Evolutionary conservation across 1,140 invertebrate species (phyloP), one percentile per base, ranked within the genome.

Genomic region (Adoxophyes honmai): DNA sequence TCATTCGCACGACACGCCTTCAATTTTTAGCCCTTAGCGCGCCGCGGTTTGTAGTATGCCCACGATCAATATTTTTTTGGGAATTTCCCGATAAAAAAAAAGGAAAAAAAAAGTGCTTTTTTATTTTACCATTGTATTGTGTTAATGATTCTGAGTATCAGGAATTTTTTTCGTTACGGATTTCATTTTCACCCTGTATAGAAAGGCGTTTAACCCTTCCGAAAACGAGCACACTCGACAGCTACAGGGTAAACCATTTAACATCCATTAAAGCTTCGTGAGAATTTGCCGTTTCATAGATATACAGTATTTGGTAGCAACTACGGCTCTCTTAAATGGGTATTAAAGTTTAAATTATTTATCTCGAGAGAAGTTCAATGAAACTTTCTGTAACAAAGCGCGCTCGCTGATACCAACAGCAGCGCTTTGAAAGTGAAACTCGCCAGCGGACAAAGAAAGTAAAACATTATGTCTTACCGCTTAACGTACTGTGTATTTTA

Each of bases 291-390:
- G 65, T 72, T 70, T 70, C 68, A 79, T 71, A 68, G 68, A 68
- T 64, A 70, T 68, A 67, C 62, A 66, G 66, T 62, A 66, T 70
- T 68, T 55, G 60, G 68, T 62, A 68, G 67, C 52, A 69, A 62
- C 65, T 66, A 66, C 66, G 55, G 65, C 68, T 75, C 74, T 70
- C 68, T 76, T 78, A 78, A 81, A 83, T 74, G 67, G 71, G 55
- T 70, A 80, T 81, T 79, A 78, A 76, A 79, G 73, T 81, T 83
- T 79, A 79, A 81, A 79, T 75, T 79, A 82, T 82, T 76, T 82
- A 81, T 82, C 70, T 75, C 70, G 55, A 44, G 56, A 63, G 79
- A 78, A 81, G 73, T 76, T 82, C 52, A 52, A 67, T 62, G 63
- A 68, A 75, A 78, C 51, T 75, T 74, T 69, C 63, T 55, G 59